Percentiles rank a stretch among this genome's conserved stretches.
Conservation (phyloP, 2,797 vertebrate species). For the Poeciliopsis gracilis region DNA sequence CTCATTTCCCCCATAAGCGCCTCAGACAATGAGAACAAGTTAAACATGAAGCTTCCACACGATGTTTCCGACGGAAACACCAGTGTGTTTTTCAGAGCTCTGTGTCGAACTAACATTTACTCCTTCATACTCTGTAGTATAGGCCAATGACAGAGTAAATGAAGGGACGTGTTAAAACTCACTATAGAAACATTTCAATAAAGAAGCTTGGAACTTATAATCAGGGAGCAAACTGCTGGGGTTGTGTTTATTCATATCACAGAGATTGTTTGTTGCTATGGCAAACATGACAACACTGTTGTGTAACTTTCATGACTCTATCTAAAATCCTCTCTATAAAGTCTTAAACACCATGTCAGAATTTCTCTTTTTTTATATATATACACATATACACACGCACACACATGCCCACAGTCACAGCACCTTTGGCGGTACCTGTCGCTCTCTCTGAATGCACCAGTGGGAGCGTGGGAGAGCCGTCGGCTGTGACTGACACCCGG, state of each 20-base stretch:
- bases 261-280: constrained; percentile 38
- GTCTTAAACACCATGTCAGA: constrained; percentile 14
- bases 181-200: neutral
- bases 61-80: neutral
- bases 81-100: neutral
- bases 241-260: constrained; percentile 4
- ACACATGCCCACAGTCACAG: constrained; percentile 25
- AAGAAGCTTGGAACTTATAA: neutral
- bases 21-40: constrained; percentile 46
- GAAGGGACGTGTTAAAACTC: neutral
- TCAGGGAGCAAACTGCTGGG: neutral
- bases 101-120: neutral
- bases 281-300: constrained; percentile 1
- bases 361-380: neutral
- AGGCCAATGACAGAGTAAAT: neutral
- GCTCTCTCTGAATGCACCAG: constrained; percentile 67
- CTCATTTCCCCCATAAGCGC: constrained; percentile 31
- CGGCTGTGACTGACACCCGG: constrained; percentile 75
- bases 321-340: constrained; percentile 12
- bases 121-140: neutral
- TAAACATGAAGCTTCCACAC: constrained; percentile 64
- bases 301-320: constrained; percentile 50
- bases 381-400: neutral
- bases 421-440: constrained; percentile 70
- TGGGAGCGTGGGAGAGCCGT: constrained; percentile 74